Evolutionary conservation across 2,113 vertebrate species (phyloP).

Genomic region (Pterocles burchelli): DNA sequence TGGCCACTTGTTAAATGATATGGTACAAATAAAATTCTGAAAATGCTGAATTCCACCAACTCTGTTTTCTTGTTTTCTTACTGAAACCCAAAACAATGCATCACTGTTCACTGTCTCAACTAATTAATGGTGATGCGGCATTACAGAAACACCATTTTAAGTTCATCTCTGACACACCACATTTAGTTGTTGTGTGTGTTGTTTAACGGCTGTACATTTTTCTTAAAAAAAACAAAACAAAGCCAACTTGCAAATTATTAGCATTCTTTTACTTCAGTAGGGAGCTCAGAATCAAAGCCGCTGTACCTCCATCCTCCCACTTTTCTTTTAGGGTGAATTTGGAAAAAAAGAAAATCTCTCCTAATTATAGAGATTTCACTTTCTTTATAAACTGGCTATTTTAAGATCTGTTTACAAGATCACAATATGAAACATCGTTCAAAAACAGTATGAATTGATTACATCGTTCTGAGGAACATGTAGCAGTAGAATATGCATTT

Average conservation of each 20-base stretch:
- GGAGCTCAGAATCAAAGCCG: conserved; percentile 9
- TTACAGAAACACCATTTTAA: conserved; percentile 39
- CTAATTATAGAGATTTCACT: conserved; percentile 63
- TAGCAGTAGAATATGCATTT: conserved; percentile 40
- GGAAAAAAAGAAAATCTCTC: not conserved
- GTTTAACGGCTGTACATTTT: conserved; percentile 22
- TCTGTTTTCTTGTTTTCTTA: conserved; percentile 21
- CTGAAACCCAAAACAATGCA: conserved; percentile 7
- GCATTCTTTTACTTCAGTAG: not conserved
- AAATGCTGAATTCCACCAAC: conserved; percentile 23
- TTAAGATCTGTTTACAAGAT: conserved; percentile 64
- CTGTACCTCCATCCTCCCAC: not conserved
- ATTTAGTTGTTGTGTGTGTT: not conserved
- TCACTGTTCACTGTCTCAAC: not conserved
- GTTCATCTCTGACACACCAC: conserved; percentile 16
- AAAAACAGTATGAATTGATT: conserved; percentile 61
- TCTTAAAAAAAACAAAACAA: not conserved
- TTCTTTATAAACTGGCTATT: conserved; percentile 61
- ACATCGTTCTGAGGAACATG: conserved; percentile 49
- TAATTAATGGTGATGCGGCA: not conserved
- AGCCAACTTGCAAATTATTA: not conserved
- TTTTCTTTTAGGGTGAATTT: conserved; percentile 46
- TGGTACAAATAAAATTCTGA: not conserved
- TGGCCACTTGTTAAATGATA: not conserved
- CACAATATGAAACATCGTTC: conserved; percentile 60